Evolutionary conservation across 2,113 vertebrate genomes (phyloP).

Genomic region (Heterotis niloticus): DNA sequence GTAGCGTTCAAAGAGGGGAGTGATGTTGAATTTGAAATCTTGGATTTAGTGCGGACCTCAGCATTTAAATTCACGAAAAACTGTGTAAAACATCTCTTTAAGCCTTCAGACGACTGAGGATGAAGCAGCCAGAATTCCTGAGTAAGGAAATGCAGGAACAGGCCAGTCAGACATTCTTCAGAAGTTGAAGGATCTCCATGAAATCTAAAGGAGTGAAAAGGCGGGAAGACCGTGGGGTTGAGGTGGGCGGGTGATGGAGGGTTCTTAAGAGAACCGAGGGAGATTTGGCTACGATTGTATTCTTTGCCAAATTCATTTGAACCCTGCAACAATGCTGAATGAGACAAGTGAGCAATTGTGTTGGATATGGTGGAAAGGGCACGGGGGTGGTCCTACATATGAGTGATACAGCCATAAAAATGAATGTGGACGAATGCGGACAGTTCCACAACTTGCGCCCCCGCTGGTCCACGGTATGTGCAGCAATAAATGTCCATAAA

Average conservation of each 20-base stretch:
- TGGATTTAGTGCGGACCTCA: not conserved
- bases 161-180: conserved; percentile 6
- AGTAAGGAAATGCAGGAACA: not conserved
- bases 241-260: not conserved
- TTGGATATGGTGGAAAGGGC: conserved; percentile 14
- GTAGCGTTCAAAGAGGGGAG: not conserved
- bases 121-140: not conserved
- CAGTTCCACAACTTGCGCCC: not conserved
- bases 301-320: conserved; percentile 14
- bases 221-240: not conserved
- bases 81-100: not conserved
- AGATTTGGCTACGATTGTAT: conserved; percentile 7
- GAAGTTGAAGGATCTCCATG: not conserved
- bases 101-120: not conserved
- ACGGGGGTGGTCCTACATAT: not conserved
- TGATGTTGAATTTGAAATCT: not conserved
- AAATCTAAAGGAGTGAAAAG: not conserved
- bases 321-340: not conserved
- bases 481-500: not conserved
- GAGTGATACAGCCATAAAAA: conserved; percentile 23
- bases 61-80: not conserved
- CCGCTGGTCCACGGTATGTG: not conserved
- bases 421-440: not conserved
- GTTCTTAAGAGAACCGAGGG: conserved; percentile 11
- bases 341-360: conserved; percentile 31